phyloP scores from a whole-genome alignment of 2,888 invertebrate species.

The Mechanitis mazaeus region DNA sequence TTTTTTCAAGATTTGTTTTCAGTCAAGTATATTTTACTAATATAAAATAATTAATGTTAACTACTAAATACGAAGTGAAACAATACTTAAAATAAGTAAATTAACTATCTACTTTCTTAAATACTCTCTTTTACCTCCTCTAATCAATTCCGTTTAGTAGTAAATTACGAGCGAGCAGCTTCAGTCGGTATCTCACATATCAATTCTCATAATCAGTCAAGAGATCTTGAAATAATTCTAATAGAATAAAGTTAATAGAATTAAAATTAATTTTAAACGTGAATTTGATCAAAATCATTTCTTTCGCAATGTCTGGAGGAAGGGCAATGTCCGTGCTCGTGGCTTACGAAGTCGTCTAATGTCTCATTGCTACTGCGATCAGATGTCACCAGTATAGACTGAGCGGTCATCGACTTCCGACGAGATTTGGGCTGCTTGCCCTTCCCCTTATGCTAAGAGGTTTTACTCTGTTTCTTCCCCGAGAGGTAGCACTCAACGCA shows the following conservation, averaged over 20 bases:
- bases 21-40: constrained; percentile 25
- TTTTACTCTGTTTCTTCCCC: constrained; percentile 75
- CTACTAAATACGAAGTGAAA: constrained; percentile 25
- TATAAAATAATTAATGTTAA: constrained; percentile 31
- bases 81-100: constrained; percentile 29
- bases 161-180: constrained; percentile 14
- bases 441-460: constrained; percentile 81
- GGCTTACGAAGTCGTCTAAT: constrained; percentile 48
- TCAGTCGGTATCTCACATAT: constrained; percentile 14
- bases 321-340: constrained; percentile 56
- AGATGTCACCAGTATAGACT: constrained; percentile 58
- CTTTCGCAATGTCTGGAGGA: constrained; percentile 49
- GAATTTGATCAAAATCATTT: constrained; percentile 75
- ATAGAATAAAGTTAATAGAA: constrained; percentile 8
- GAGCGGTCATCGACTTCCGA: constrained; percentile 55
- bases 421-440: constrained; percentile 78
- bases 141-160: constrained; percentile 55
- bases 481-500: constrained; percentile 85
- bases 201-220: constrained; percentile 15
- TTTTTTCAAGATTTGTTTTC: constrained; percentile 21
- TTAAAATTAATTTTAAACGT: constrained; percentile 62
- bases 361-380: constrained; percentile 70
- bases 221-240: constrained; percentile 20
- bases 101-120: constrained; percentile 32
- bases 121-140: constrained; percentile 34